Evolutionary conservation across 2,888 invertebrate genomes (phyloP), one percentile per base, ranked within the genome.

Genomic region (Anthophora plumipes): DNA sequence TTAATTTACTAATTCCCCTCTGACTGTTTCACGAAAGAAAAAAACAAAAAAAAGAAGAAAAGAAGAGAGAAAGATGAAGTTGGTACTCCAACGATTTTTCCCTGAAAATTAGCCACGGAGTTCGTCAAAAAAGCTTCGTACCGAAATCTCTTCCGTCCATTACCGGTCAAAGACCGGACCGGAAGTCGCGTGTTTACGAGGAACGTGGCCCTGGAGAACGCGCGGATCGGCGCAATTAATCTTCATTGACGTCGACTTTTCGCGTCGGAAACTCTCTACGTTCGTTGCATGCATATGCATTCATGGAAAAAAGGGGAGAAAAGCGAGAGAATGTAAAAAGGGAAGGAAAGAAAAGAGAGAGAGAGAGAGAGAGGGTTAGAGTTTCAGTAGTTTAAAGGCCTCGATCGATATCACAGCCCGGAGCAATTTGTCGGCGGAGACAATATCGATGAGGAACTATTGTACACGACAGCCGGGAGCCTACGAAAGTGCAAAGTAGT

Each of bases 391-490:
- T 79, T 79, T 68, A 74, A 71, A 69, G 72, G 75, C 63, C 20
- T 50, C 75, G 71, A 80, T 82, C 80, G 82, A 82, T 80, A 73
- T 69, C 69, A 57, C 46, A 48, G 82, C 76, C 75, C 39, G 71
- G 72, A 69, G 80, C 80, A 69, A 82, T 80, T 82, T 80, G 59
- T 70, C 72, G 68, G 63, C 57, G 59, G 64, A 73, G 76, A 82
- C 76, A 82, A 80, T 82, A 82, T 82, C 82, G 69, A 76, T 64
- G 82, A 77, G 82, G 80, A 60, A 73, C 64, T 50, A 82, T 80
- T 80, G 76, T 80, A 64, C 63, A 72, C 50, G 75, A 72, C 64
- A 72, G 76, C 68, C 55, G 14, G 37, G 46, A 41, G 70, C 61
- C 70, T 61, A 73, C 69, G 68, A 80, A 66, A 72, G 71, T 55